A percentile compares a stretch with the other conserved stretches of the same genome.
Evolutionary conservation across 2,888 invertebrate species (phyloP).

Genomic region (Leucophenga maculata): DNA sequence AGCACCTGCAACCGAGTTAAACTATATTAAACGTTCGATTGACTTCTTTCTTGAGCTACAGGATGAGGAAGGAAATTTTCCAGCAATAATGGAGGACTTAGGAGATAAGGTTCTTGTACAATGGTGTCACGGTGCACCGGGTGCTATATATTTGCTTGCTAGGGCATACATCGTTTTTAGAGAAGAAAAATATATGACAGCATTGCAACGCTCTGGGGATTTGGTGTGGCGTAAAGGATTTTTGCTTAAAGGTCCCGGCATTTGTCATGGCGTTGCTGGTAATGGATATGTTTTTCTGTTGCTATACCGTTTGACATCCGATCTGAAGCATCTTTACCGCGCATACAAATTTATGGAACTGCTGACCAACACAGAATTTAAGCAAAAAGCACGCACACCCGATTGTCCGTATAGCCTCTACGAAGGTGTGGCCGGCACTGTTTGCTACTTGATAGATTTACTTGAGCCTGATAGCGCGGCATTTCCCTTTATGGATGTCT

Average conservation of each 20-base stretch:
- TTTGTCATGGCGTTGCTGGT: constrained; percentile 91
- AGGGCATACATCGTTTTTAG: constrained; percentile 84
- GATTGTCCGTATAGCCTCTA: constrained; percentile 86
- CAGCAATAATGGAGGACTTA: constrained; percentile 81
- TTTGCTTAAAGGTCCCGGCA: constrained; percentile 88
- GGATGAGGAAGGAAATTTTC: constrained; percentile 82
- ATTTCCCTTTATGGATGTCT: constrained; percentile 88
- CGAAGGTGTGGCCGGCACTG: constrained; percentile 90
- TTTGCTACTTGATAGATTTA: constrained; percentile 86
- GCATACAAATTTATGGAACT: constrained; percentile 86
- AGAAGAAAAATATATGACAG: constrained; percentile 80
- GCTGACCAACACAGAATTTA: constrained; percentile 79
- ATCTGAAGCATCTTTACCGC: constrained; percentile 80
- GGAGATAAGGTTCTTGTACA: constrained; percentile 84
- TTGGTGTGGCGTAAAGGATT: constrained; percentile 88
- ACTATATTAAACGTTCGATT: constrained; percentile 77
- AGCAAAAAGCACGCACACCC: constrained; percentile 80
- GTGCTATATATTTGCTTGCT: constrained; percentile 84
- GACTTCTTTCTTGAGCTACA: constrained; percentile 78
- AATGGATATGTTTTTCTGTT: constrained; percentile 87
- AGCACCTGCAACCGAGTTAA: constrained; percentile 64
- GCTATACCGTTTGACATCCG: constrained; percentile 82
- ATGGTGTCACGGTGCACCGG: constrained; percentile 94
- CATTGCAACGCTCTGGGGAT: constrained; percentile 81
- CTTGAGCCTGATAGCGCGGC: constrained; percentile 81